phyloP scores from a whole-genome alignment of 2,888 invertebrate species.

The Anodontia alba region DNA sequence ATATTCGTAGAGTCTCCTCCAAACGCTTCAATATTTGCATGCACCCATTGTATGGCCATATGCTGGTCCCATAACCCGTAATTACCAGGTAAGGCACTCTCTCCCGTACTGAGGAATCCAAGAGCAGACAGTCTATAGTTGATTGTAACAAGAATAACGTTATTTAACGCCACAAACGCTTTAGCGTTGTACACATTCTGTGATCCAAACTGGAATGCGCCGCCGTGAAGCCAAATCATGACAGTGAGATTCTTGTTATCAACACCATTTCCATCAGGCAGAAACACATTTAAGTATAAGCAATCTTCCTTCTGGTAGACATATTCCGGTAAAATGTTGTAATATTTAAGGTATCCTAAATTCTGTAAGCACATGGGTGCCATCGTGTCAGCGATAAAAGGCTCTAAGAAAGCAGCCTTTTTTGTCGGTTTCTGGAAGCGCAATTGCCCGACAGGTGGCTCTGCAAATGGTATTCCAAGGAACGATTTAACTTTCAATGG shows the following conservation, averaged over 20 bases:
- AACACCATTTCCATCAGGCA: background rate
- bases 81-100: constrained; percentile 20
- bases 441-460: constrained; percentile 10
- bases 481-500: background rate
- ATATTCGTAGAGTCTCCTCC: constrained; percentile 29
- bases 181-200: background rate
- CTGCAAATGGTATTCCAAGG: constrained; percentile 36
- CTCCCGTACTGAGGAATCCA: constrained; percentile 34
- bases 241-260: background rate
- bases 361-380: constrained; percentile 17
- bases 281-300: constrained; percentile 30
- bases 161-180: constrained; percentile 10
- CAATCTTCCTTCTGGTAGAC: constrained; percentile 29
- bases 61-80: constrained; percentile 46
- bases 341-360: background rate
- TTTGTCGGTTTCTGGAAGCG: constrained; percentile 32
- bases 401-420: constrained; percentile 7
- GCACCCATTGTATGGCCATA: constrained; percentile 43
- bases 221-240: constrained; percentile 40
- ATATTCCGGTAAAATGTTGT: background rate
- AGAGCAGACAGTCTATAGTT: constrained; percentile 30
- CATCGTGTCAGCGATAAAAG: background rate
- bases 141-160: constrained; percentile 37
- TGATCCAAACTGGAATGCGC: constrained; percentile 20
- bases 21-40: constrained; percentile 37